Base-by-base conservation (phyloP, 2,888 invertebrate species). In the Tyria jacobaeae region DNA sequence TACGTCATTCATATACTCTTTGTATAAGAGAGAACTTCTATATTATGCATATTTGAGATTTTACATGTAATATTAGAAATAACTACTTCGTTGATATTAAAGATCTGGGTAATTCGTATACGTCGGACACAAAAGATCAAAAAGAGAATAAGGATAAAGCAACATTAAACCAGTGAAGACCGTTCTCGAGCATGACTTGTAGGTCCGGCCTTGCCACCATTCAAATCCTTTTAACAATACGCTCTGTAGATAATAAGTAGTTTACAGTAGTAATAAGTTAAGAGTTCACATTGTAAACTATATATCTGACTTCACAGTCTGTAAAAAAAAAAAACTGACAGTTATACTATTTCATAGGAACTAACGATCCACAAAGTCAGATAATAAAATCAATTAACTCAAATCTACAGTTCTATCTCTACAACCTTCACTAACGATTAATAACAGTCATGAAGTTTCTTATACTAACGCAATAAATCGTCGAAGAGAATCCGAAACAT, bases 401-500 rank as follows among this genome's bases (percentile, higher is more conserved):
- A 9, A 21, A n/a, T 12, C 31, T 7, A 25, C 34, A 55, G 25
- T 54, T 59, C 61, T 34, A 58, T 56, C 68, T 57, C 59, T 58
- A 59, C 48, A 41, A 49, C 53, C 55, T 57, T 55, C 67, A 57
- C 62, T 31, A 66, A 48, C 57, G 60, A 69, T 74, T 62, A 65
- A 57, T 64, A 66, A 54, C 39, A 65, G 52, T 57, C 47, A 52
- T 64, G 53, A 62, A 57, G 64, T 73, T 75, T 75, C 67, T 66
- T 61, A 53, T 60, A 55, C 25, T 39, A 57, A 64, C 56, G 57
- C 64, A 62, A 68, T 68, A 62, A 58, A 66, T 62, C 64, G 73
- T 70, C 49, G 62, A 60, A 64, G 71, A 66, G 78, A 80, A 70
- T 75, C 57, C 66, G 67, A 69, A 76, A 71, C 79, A 84, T 84